Evolutionary conservation across 2,797 vertebrate species (phyloP), one percentile per base, ranked within the genome.

Genomic region (Centropyge bicolor): DNA sequence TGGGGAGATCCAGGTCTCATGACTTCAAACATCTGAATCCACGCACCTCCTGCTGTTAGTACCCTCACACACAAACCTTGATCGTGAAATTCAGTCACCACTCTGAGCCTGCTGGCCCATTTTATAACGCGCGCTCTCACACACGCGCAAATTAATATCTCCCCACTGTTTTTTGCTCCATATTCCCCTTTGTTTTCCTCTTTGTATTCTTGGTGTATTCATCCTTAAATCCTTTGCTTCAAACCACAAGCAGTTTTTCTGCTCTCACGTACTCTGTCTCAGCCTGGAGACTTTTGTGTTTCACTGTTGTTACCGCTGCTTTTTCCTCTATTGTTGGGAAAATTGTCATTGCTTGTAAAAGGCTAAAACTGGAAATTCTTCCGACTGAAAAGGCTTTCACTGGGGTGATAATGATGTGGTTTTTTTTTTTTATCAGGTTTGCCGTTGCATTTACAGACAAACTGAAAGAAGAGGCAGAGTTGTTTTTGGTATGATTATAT

Each of bases 361-460:
- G 13, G 8, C 62, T 68, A 38, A 74, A 67, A 85, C 35, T 52
- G 35, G 70, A 62, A 74, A 57, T 71, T 74, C 24, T 69, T 80
- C 65, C 63, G 19, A 69, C 24, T 41, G 6, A 72, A 81, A 70
- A 68, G 38, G 19, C 20, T 57, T 68, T 19, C 45, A 48, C 57
- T 64, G 11, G 27, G 13, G 2, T 77, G 20, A 74, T 79, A 80
- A 80, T 66, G 2, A 71, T 22, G 22, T 66, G 10, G 60, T 52
- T 55, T 49, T 65, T 86, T 61, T 75, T 80, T 68, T 83, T 59
- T 51, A 82, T 72, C 91, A 99, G 98, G 91, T 99, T 99, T 90
- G 96, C 96, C 0, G 97, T 99, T 72, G 97, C 97, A 22, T 99
- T 99, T 93, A 97, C 96, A 0, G 87, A 94, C 74, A 88, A 95